Conservation (phyloP, 1,140 invertebrate species). For the Vanessa tameamea region DNA sequence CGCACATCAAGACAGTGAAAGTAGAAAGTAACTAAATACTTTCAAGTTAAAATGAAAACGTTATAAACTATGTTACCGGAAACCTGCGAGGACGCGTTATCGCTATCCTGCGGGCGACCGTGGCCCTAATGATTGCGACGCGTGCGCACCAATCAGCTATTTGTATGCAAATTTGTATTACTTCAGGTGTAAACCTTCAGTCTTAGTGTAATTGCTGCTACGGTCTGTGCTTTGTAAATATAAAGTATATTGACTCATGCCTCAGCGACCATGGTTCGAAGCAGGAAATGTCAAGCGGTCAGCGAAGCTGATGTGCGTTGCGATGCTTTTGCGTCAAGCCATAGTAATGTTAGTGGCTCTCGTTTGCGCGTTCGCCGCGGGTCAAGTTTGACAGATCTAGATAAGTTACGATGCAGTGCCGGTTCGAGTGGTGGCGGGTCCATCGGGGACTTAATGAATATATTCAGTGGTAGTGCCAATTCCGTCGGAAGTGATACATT, state of each 20-base stretch:
- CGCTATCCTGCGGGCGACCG: constrained; percentile 74
- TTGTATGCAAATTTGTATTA: constrained; percentile 70
- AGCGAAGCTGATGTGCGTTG: constrained; percentile 72
- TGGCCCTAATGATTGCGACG: constrained; percentile 71
- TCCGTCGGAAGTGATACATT: constrained; percentile 84
- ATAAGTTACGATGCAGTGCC: constrained; percentile 82
- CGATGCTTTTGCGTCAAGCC: constrained; percentile 54
- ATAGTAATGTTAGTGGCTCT: constrained; percentile 50
- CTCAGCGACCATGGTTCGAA: constrained; percentile 60
- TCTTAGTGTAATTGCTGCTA: constrained; percentile 45
- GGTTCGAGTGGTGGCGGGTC: constrained; percentile 83
- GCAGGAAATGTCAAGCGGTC: constrained; percentile 63
- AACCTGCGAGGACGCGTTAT: constrained; percentile 66
- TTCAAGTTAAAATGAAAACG: constrained; percentile 44
- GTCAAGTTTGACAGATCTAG: constrained; percentile 87
- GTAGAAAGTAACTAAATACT: constrained; percentile 38
- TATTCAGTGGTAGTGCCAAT: constrained; percentile 85
- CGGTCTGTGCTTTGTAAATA: constrained; percentile 35
- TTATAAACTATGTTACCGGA: constrained; percentile 63
- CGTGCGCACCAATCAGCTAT: constrained; percentile 64
- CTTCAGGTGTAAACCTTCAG: constrained; percentile 65
- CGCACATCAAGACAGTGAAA: constrained; percentile 57
- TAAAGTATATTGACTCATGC: constrained; percentile 14
- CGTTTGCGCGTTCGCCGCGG: constrained; percentile 83
- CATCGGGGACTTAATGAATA: constrained; percentile 90